Evolutionary conservation across 2,888 invertebrate genomes (phyloP).

Genomic region (Ecdyonurus torrentis): DNA sequence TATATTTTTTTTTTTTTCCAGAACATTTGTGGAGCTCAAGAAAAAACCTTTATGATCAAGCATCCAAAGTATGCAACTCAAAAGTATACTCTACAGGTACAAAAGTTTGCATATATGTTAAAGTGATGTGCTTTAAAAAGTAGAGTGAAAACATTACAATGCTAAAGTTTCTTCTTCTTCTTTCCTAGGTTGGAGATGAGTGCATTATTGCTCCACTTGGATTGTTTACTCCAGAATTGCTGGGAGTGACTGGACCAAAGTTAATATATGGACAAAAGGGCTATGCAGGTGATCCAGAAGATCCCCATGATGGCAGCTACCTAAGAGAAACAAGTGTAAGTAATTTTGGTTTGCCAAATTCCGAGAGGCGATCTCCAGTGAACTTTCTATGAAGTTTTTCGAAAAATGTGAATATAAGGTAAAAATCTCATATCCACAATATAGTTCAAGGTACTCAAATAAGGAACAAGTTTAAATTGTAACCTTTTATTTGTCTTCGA

Average conservation of each 20-base stretch:
- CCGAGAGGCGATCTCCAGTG: no score
- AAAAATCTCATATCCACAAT: no score
- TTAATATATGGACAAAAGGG: conserved; percentile 52
- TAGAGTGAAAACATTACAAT: background rate
- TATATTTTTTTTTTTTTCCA: conserved; percentile 19
- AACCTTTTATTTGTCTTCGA: no score
- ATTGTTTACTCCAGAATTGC: conserved; percentile 72
- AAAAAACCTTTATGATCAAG: conserved; percentile 58
- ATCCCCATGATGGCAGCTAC: conserved; percentile 86
- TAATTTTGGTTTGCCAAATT: no score
- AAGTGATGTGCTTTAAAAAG: background rate
- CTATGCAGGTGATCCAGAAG: conserved; percentile 66
- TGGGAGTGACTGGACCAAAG: conserved; percentile 67
- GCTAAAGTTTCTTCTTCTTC: background rate
- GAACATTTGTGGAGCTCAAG: conserved; percentile 76
- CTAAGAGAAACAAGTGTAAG: conserved; percentile 67
- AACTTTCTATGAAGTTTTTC: no score
- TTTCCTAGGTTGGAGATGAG: conserved; percentile 66
- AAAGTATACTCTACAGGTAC: conserved; percentile 55
- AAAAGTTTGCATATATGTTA: background rate
- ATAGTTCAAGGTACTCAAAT: no score
- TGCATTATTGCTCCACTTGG: conserved; percentile 80
- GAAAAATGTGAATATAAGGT: no score
- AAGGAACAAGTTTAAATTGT: no score
- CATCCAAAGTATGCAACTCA: conserved; percentile 49